Evolutionary conservation across 2,113 vertebrate genomes (phyloP), one percentile per base, ranked within the genome.

Genomic region (Salvelinus sp.): DNA sequence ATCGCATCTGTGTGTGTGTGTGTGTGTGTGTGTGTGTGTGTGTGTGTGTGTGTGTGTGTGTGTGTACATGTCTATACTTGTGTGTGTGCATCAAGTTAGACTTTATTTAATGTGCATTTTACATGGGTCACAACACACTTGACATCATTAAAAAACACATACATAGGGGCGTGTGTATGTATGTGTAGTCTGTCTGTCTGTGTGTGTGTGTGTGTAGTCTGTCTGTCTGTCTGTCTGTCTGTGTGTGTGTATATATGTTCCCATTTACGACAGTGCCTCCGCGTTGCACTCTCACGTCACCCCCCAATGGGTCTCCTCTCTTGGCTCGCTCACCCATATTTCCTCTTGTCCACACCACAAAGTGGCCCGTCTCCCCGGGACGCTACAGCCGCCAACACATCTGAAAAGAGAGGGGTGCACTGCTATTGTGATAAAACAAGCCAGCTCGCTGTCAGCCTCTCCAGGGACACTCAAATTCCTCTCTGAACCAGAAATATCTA

Each of bases 341-440:
- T 87, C 80, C 79, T 90, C 83, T 89, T 81, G 82, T 91, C 88
- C 85, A 68, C 72, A 82, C 76, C 78, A 89, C 88, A 91, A 92
- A 91, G 83, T 74, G 58, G 67, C 64, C 54, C 54, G 82, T 85
- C 83, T 81, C 72, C 62, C 68, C 25, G 54, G 67, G 30, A 70
- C 16, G 70, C 71, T 79, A 60, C 44, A 69, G 74, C 69, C 83
- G 74, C 81, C 86, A 81, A 81, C 82, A 82, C 78, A 83, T 82
- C 86, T 85, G 80, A 86, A 83, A 78, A 76, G 72, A 77, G 81
- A 79, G 86, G 65, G 81, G 38, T 74, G 67, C 78, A 70, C 71
- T 75, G 28, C 82, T 82, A 87, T 85, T 79, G 87, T 47, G 58
- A 63, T 65, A 57, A 73, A 83, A 70, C 10, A 60, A 38, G 76